These are phyloP conservation scores for Stegostoma tigrinum DNA, from an alignment of 2,113 vertebrate species.

Conservation along the genomic window DNA sequence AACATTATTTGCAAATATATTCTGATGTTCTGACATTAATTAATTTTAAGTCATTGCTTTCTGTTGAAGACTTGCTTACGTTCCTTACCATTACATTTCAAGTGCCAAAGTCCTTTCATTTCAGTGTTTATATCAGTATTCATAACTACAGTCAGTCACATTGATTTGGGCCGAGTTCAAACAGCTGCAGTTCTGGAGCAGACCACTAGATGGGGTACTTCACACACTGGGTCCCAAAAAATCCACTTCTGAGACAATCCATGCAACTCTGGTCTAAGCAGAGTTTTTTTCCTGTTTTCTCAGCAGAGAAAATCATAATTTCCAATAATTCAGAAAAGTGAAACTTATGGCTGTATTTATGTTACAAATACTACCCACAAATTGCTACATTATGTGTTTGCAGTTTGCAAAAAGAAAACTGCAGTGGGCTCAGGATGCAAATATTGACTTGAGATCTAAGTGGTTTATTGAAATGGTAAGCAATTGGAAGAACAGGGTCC, in stretches of 20 bases:
- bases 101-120: background rate
- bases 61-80: background rate
- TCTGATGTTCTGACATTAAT: background rate
- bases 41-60: background rate
- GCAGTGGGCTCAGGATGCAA: no score
- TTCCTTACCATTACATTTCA: background rate
- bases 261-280: no score
- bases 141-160: background rate
- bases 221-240: background rate
- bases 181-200: background rate
- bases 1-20: background rate
- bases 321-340: background rate
- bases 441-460: no score
- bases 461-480: no score
- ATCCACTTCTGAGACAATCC: background rate
- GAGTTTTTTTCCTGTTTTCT: background rate
- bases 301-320: background rate
- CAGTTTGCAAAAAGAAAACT: background rate
- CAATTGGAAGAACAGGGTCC: no score
- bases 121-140: background rate
- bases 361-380: background rate
- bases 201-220: background rate
- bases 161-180: background rate
- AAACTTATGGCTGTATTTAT: background rate
- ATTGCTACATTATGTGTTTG: background rate